Evolutionary conservation across 2,888 invertebrate species (phyloP).

Genomic region (Limnephilus marmoratus): DNA sequence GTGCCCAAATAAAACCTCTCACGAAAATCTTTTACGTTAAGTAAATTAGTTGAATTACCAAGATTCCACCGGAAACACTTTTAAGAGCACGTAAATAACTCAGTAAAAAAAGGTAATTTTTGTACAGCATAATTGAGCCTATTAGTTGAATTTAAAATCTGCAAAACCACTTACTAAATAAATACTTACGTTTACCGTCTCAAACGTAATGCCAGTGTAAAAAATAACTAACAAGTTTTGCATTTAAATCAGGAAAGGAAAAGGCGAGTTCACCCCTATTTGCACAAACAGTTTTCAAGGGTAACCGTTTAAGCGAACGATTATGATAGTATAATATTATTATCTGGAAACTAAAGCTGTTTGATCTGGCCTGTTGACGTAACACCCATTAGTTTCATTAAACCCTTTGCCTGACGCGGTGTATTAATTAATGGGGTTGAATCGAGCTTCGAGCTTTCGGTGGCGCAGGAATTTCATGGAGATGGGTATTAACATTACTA

Average conservation of each 20-base stretch:
- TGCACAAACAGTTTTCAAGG: background rate
- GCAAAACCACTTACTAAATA: background rate
- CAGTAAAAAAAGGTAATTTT: background rate
- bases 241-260: background rate
- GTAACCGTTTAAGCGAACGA: background rate
- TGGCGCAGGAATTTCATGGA: slow-evolving; percentile 3
- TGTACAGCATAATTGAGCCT: background rate
- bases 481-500: background rate
- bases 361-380: slow-evolving; percentile 35
- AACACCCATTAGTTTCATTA: slow-evolving; percentile 41
- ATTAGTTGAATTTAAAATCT: background rate
- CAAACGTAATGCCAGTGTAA: background rate
- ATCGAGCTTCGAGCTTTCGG: slow-evolving; percentile 3
- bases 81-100: too few species aligned
- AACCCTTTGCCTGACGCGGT: slow-evolving; percentile 27
- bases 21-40: background rate
- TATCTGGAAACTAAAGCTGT: slow-evolving; percentile 28
- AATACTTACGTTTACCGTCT: background rate
- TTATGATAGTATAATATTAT: slow-evolving; percentile 19
- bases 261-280: background rate
- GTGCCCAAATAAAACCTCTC: background rate
- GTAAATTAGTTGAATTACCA: background rate
- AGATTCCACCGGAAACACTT: background rate
- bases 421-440: slow-evolving; percentile 43
- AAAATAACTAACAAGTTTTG: background rate